Base-by-base conservation (phyloP, 2,797 vertebrate species). In the Pitangus sulphuratus region DNA sequence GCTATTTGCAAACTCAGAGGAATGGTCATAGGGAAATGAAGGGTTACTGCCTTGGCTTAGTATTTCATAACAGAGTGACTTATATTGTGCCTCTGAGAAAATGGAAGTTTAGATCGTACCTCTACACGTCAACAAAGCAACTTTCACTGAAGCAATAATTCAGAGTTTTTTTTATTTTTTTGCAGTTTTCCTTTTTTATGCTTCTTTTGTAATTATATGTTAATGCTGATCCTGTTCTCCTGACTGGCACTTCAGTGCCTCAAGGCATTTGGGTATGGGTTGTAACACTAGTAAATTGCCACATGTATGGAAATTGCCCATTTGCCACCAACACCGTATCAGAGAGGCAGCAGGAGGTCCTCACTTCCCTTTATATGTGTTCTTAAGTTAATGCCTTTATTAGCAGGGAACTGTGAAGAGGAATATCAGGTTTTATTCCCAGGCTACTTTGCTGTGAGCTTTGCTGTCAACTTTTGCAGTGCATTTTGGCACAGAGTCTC, bases 321-420 rank as follows among this genome's bases (percentile, higher is more conserved):
- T 93, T 96, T 96, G 75, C 79, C n/a, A 90, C 77, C 76, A 88
- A 48, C 84, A 79, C 50, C 24, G 8, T 37, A 91, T 88, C 87
- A 95, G 58, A 83, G 65, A 94, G 85, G 80, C 92, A 91, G 79
- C 89, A 88, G 82, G 87, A 93, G 71, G 82, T 70, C 69, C 42
- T 93, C 78, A 47, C 69, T 86, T 87, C 60, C 51, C 83, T 91
- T 90, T 79, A 33, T 66, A 86, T 80, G 35, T 92, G 51, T 62
- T 90, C 80, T 93, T 57, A 88, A 89, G 62, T 86, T 94, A 92
- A 91, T 95, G 93, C 70, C 90, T 91, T 88, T 93, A 62, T 90
- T 93, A 93, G 69, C 79, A 94, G 56, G 78, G 53, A 91, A 31
- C 85, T 93, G 70, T 87, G 90, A 95, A 95, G 72, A 89, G n/a